Evolutionary conservation across 2,797 vertebrate genomes (phyloP).

Genomic region (Acropternis orthonyx): DNA sequence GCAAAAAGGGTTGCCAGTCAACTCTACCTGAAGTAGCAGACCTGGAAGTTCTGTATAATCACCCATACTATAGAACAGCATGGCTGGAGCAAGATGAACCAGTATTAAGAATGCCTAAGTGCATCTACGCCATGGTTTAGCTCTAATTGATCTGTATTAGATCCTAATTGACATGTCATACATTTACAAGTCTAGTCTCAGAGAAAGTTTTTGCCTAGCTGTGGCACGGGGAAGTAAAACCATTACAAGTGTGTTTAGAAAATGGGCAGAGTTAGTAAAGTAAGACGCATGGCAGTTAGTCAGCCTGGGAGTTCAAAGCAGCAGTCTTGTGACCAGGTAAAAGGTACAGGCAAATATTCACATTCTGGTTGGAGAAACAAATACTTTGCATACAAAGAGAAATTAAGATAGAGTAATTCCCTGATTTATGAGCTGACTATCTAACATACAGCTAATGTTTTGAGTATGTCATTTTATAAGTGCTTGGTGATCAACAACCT

Average conservation of each 20-base stretch:
- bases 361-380: background rate
- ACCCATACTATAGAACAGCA: background rate
- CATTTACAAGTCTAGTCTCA: background rate
- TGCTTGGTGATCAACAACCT: background rate
- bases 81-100: background rate
- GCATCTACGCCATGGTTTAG: background rate
- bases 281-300: background rate
- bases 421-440: background rate
- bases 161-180: background rate
- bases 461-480: background rate
- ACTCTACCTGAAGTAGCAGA: background rate
- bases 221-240: background rate
- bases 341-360: background rate
- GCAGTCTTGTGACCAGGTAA: rapidly evolving
- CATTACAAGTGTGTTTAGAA: background rate
- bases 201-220: background rate
- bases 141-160: background rate
- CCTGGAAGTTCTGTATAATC: background rate
- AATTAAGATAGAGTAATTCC: background rate
- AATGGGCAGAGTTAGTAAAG: background rate
- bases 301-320: background rate
- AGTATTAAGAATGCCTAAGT: background rate
- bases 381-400: background rate
- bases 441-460: background rate
- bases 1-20: background rate